Conservation (phyloP, 2,113 vertebrate species). For the Sialia sialis region DNA sequence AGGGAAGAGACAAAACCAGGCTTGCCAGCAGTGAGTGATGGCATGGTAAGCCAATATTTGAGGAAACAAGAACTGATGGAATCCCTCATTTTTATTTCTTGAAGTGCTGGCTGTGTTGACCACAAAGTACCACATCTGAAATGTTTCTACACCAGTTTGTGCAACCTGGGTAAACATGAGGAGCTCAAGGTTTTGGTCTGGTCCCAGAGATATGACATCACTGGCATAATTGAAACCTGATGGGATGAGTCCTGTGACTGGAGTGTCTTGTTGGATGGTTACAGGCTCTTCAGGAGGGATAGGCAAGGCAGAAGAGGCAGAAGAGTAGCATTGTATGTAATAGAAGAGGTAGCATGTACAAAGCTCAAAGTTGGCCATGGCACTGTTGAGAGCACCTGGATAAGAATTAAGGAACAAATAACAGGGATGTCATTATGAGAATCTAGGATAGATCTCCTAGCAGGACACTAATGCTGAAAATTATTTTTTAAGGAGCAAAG, state of each 20-base stretch:
- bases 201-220: not conserved
- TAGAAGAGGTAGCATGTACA: not conserved
- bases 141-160: rapidly evolving
- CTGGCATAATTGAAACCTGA: not conserved
- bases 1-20: not conserved
- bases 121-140: not conserved
- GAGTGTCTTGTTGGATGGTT: not conserved
- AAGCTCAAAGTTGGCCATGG: not conserved
- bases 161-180: not conserved
- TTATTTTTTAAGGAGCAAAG: not conserved
- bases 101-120: not conserved
- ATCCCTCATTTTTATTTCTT: not conserved
- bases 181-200: rapidly evolving
- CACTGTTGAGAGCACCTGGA: not conserved
- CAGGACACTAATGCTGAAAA: not conserved
- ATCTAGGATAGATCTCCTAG: not conserved
- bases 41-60: not conserved
- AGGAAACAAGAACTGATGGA: not conserved
- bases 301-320: not conserved
- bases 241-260: not conserved
- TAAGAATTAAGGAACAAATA: not conserved
- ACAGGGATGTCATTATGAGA: rapidly evolving
- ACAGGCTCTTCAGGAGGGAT: not conserved
- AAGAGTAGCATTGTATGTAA: not conserved
- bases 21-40: not conserved